Evolutionary conservation across 1,140 invertebrate species (phyloP), one percentile per base, ranked within the genome.

Genomic region (Chrysopa pallens): DNA sequence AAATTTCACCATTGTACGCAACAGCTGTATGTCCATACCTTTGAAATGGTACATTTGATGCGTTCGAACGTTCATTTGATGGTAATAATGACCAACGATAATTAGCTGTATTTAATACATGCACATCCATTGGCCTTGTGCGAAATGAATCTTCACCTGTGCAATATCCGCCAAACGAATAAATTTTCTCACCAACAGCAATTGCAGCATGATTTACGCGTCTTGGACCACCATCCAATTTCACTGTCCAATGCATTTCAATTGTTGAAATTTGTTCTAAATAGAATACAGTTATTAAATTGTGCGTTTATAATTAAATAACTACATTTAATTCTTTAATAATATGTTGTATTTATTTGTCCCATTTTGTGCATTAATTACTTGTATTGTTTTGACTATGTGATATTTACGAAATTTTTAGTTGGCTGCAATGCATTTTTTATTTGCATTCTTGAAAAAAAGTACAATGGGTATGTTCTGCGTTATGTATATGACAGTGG

Each of bases 161-260:
- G 54, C 80, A 88, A 56, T 87, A 94, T 13, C 89, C 90, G 15
- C 89, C 90, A 65, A 94, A 94, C 1, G 84, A 86, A 57, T 79
- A 93, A 40, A 94, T 86, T 51, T 74, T 76, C 45, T 83, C 73
- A 12, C 70, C 76, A 35, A 92, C 74, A 40, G 74, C 69, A 29
- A 86, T 84, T n/a, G 87, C 84, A 8, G 89, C 88, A 73, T 93
- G 89, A 60, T 94, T 94, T 1, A 93, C 76, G 27, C 70, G 64
- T 52, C 74, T 68, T 4, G 83, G 84, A 15, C 86, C 86, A 35
- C 84, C 85, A 56, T 84, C 80, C 44, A 88, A 62, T 54, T 79
- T 73, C 38, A 80, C 72, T n/a, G 80, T 85, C 86, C 85, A 91
- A 53, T 64, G 58, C 73, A 76, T 76, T 42, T 38, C 55, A 17